Conservation (phyloP, 1,140 invertebrate genomes). For the Sitobion miscanthi region DNA sequence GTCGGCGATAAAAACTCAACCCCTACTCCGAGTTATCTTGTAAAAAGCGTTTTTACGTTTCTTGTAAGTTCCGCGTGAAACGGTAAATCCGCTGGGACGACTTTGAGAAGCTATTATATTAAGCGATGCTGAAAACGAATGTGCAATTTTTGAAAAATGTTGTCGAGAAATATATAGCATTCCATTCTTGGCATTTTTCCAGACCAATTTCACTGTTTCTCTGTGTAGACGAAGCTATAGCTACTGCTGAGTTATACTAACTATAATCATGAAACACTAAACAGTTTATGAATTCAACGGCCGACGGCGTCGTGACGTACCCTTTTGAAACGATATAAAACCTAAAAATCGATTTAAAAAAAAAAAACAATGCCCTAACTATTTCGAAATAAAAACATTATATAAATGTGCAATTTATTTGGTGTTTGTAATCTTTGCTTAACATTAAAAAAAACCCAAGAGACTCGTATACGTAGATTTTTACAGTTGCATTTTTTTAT, state of each 20-base stretch:
- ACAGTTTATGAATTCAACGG: not conserved
- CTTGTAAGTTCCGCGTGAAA: not conserved
- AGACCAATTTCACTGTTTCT: constrained; percentile 18
- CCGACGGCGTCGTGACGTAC: not conserved
- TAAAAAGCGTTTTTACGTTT: constrained; percentile 22
- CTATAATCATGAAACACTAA: constrained; percentile 14
- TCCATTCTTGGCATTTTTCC: constrained; percentile 33
- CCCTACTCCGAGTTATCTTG: not conserved
- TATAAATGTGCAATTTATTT: not conserved
- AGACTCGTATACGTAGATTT: too few relatives aligned
- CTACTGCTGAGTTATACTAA: not conserved
- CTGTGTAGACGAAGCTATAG: not conserved
- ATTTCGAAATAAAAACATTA: not conserved
- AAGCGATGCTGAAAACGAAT: constrained; percentile 26
- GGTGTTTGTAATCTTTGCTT: not conserved
- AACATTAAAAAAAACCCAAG: not conserved
- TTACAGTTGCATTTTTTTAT: not conserved
- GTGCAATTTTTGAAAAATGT: constrained; percentile 20
- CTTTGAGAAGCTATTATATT: constrained; percentile 9
- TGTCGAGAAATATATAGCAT: not conserved
- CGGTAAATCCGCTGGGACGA: constrained; percentile 8
- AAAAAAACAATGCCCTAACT: not conserved
- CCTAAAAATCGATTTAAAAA: not conserved
- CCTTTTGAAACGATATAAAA: not conserved
- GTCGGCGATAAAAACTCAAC: constrained; percentile 39